These are phyloP conservation scores for Lasioglossum vierecki DNA, from an alignment of 2,888 invertebrate genomes.

Conservation along the genomic window DNA sequence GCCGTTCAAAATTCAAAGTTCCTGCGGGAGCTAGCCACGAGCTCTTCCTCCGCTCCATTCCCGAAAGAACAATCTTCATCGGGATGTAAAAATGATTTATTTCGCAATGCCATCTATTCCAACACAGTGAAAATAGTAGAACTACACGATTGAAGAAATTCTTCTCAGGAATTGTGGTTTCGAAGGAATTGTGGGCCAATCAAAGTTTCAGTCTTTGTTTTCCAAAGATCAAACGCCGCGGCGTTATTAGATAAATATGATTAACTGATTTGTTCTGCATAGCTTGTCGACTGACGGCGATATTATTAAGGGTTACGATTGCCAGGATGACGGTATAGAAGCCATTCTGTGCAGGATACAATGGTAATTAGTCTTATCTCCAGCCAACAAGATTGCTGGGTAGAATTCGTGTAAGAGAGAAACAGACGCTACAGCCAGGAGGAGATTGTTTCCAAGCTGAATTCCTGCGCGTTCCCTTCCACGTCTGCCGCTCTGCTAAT, in stretches of 20 bases:
- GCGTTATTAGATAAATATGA: conserved; percentile 29
- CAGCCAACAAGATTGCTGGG: conserved; percentile 74
- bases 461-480: conserved; percentile 67
- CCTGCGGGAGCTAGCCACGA: background rate
- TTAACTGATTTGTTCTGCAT: conserved; percentile 36
- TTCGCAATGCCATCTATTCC: background rate
- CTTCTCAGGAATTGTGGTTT: too few species aligned
- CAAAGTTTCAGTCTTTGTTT: background rate
- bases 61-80: background rate
- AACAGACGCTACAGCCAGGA: conserved; percentile 59
- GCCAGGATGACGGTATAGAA: conserved; percentile 66
- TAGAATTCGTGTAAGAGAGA: conserved; percentile 57
- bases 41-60: background rate
- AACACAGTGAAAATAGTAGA: too few species aligned
- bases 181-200: background rate
- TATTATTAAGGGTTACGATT: conserved; percentile 73
- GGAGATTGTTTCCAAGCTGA: conserved; percentile 68
- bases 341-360: conserved; percentile 74
- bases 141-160: too few species aligned
- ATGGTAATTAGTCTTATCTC: conserved; percentile 80
- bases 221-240: background rate
- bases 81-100: background rate
- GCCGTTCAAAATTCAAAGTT: conserved; percentile 20
- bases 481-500: conserved; percentile 65
- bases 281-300: conserved; percentile 71